These are phyloP conservation scores for Vandiemenella viatica DNA, from an alignment of 2,888 invertebrate species.

Conservation along the genomic window DNA sequence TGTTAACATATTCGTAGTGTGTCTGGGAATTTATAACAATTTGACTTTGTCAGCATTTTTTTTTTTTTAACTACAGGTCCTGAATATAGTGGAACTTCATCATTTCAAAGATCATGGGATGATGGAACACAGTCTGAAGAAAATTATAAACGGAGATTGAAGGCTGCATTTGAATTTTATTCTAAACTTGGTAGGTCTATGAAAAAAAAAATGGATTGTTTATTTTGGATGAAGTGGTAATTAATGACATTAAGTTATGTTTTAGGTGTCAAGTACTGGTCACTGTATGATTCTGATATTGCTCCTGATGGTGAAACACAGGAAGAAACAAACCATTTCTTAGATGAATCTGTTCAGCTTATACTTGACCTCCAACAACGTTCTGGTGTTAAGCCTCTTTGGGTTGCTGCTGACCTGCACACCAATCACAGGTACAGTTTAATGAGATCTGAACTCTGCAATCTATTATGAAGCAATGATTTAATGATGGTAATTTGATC, in stretches of 20 bases:
- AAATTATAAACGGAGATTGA: conserved; percentile 40
- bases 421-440: conserved; percentile 38
- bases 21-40: no score
- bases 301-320: conserved; percentile 37
- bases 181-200: conserved; percentile 34
- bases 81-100: conserved; percentile 33
- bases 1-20: no score
- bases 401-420: conserved; percentile 48
- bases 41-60: no score
- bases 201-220: neutral
- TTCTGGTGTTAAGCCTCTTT: conserved; percentile 41
- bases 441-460: no score
- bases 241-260: neutral
- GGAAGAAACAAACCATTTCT: conserved; percentile 37
- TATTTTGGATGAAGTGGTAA: neutral
- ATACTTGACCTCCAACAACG: conserved; percentile 38
- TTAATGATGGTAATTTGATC: no score
- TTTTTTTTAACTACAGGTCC: conserved; percentile 1
- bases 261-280: conserved; percentile 41
- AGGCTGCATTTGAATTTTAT: conserved; percentile 47
- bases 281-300: conserved; percentile 45
- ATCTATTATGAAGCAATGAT: no score
- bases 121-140: conserved; percentile 39
- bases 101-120: conserved; percentile 38
- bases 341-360: conserved; percentile 42